phyloP scores from a whole-genome alignment of 2,797 vertebrate genomes.

The Bufotes viridis region DNA sequence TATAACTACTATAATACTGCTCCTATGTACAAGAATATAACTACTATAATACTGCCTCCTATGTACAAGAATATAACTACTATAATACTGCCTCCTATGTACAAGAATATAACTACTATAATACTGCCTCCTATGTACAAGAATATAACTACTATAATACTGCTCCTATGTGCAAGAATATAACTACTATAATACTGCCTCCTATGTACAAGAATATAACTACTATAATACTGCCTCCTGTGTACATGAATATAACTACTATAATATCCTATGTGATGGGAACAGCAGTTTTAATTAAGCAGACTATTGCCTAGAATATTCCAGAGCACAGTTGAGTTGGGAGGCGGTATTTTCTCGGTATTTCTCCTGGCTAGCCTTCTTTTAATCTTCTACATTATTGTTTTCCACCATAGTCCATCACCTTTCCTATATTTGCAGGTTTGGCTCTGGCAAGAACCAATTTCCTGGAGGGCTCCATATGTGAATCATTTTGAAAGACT shows the following conservation, averaged over 20 bases:
- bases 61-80: conserved; percentile 12
- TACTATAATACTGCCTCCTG: not conserved
- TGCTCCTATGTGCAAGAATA: conserved; percentile 2
- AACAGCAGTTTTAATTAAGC: not conserved
- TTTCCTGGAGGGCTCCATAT: conserved; percentile 38
- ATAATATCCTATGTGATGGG: not conserved
- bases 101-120: conserved; percentile 17
- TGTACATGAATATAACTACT: not conserved
- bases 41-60: conserved; percentile 6
- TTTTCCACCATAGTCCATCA: conserved; percentile 24
- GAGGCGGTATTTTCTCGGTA: not conserved
- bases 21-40: conserved; percentile 1
- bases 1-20: conserved; percentile 12
- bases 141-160: conserved; percentile 9
- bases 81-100: conserved; percentile 7
- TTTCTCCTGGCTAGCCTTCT: conserved; percentile 35
- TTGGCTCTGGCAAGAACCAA: conserved; percentile 37
- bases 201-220: conserved; percentile 7
- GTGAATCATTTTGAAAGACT: conserved; percentile 24
- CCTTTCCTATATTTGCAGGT: conserved; percentile 38
- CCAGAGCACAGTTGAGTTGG: not conserved
- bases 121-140: conserved; percentile 9
- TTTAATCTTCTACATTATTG: conserved; percentile 11
- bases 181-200: not conserved
- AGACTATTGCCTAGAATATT: not conserved